Percentiles rank a stretch among this genome's conserved stretches.
Evolutionary conservation across 1,140 invertebrate species (phyloP).

Genomic region (Macrotrachela quadricornifera): DNA sequence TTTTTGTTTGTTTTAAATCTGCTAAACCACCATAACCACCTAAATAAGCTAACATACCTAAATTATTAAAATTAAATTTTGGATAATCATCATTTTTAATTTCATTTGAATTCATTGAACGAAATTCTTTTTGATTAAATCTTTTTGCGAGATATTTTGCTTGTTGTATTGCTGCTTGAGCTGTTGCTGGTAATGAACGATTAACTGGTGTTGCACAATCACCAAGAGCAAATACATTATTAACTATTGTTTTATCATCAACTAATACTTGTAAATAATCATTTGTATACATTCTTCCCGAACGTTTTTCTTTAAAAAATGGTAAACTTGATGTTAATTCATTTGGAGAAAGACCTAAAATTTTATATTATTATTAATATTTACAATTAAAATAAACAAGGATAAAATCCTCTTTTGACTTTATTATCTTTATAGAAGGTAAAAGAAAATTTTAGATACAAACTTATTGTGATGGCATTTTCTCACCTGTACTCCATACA

Average conservation of each 20-base stretch:
- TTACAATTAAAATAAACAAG: too few species aligned
- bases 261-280: conserved; percentile 15
- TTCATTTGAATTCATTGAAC: conserved; percentile 4
- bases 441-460: too few species aligned
- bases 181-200: conserved; percentile 21
- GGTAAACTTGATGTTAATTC: conserved; percentile 18
- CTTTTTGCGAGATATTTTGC: conserved; percentile 23
- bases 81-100: too few species aligned
- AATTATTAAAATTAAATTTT: conserved; percentile 21
- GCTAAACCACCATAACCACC: conserved; percentile 26
- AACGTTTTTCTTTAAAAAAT: conserved; percentile 17
- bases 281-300: conserved; percentile 20
- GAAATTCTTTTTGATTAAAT: conserved; percentile 13
- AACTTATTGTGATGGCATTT: too few species aligned
- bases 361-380: too few species aligned
- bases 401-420: too few species aligned
- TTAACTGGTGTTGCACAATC: conserved; percentile 23
- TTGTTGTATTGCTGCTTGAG: conserved; percentile 30
- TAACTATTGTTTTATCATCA: conserved; percentile 9
- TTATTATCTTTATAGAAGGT: too few species aligned
- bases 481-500: too few species aligned
- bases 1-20: conserved; percentile 25
- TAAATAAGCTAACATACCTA: conserved; percentile 31
- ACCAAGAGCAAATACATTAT: conserved; percentile 20
- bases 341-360: conserved; percentile 24